A percentile compares a stretch with the other conserved stretches of the same genome.
These are phyloP conservation scores for Mustela lutreola DNA, from an alignment of 2,113 vertebrate species.

Conservation along the genomic window DNA sequence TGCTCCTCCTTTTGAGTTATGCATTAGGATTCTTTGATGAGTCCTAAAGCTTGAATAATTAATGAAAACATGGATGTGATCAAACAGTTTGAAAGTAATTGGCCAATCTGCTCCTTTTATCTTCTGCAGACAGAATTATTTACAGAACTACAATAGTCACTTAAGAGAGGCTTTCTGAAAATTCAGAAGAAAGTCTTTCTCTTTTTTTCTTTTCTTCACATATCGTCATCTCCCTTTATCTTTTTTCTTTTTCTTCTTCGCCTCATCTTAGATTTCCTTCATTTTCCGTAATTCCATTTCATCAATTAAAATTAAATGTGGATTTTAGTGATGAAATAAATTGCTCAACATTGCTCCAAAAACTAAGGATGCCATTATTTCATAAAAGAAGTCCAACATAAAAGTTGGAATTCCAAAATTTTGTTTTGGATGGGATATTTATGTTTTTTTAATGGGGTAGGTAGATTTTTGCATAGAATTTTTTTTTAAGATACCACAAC, in stretches of 20 bases:
- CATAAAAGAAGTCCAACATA: not conserved
- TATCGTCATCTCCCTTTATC: not conserved
- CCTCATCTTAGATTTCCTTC: not conserved
- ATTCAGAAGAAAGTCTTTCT: not conserved
- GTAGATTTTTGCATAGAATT: not conserved
- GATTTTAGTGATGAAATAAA: not conserved
- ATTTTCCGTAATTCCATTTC: conserved; percentile 35
- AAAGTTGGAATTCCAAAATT: not conserved
- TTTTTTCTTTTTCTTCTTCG: not conserved
- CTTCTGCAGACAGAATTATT: conserved; percentile 72
- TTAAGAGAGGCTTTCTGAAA: conserved; percentile 65
- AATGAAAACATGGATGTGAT: conserved; percentile 74
- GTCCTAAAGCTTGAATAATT: conserved; percentile 66
- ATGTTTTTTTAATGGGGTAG: not conserved
- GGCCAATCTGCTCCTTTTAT: conserved; percentile 73
- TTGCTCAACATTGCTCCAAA: not conserved
- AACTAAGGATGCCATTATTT: not conserved
- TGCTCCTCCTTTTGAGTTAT: conserved; percentile 37
- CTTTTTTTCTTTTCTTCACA: not conserved
- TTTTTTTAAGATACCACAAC: not conserved
- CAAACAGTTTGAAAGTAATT: conserved; percentile 77
- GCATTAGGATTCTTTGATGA: conserved; percentile 63
- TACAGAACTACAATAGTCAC: conserved; percentile 63
- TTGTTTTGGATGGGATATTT: not conserved
- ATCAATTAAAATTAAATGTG: conserved; percentile 18